Evolutionary conservation across 2,113 vertebrate genomes (phyloP), one percentile per base, ranked within the genome.

Genomic region (Nesogale talazaci): DNA sequence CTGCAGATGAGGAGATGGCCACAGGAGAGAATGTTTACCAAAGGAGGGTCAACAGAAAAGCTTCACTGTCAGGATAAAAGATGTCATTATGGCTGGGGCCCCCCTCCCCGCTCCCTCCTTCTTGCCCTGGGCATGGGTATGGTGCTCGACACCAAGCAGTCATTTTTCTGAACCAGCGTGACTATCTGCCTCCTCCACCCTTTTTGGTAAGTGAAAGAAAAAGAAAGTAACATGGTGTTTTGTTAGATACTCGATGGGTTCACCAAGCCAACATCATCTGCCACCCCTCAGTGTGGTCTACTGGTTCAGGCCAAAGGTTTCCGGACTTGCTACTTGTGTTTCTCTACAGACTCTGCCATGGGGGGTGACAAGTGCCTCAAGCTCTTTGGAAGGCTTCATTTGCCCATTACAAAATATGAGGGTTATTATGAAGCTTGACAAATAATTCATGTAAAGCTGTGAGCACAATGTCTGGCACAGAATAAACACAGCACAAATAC

Each of bases 391-490:
- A 76, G 22, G 34, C 20, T 88, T 83, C 38, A 69, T 59, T 52
- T 46, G 86, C 38, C 59, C 16, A 86, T 93, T 89, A 92, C 1
- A 78, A 86, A 93, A 91, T 78, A 40, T 2, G 6, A 29, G 77
- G 22, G n/a, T 40, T 83, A 27, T 38, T 42, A 34, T 86, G 5
- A 89, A 63, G 59, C 56, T 83, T 59, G 46, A 89, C 81, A 82
- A 78, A 81, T 20, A 70, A 88, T 89, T 93, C 40, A 34, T 59
- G 89, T 23, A 46, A 93, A 89, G 46, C 75, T 92, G 19, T 83
- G 23, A 85, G 31, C n/a, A 69, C 6, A 78, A 46, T 79, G 4
- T 23, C 52, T 92, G 67, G 27, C 46, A 79, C 42, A 83, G 34
- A 86, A 88, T 31, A 87, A 76, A 80, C 42, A 69, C 20, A 52